Conservation (phyloP, 2,797 vertebrate species). For the Catharus ustulatus region DNA sequence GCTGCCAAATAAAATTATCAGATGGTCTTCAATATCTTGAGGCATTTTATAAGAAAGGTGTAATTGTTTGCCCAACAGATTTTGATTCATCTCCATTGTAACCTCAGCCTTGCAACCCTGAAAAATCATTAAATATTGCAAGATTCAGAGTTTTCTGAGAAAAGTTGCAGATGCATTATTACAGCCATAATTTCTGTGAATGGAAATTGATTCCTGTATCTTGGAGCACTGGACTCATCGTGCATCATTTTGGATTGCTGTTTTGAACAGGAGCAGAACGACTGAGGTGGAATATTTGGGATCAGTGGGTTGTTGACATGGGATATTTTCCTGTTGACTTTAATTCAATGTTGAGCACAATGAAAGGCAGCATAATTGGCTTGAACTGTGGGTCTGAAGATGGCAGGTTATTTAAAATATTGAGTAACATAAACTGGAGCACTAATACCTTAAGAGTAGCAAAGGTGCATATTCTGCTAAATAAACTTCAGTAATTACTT, state of each 20-base stretch:
- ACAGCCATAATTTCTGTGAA: background rate
- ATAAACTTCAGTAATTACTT: conserved; percentile 68
- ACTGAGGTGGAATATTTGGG: background rate
- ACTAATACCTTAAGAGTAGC: conserved; percentile 48
- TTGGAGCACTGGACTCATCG: rapidly evolving
- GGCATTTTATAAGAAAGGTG: background rate
- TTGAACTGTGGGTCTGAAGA: background rate
- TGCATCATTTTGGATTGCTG: background rate
- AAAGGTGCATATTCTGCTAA: conserved; percentile 65
- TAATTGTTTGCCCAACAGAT: background rate
- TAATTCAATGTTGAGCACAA: conserved; percentile 10
- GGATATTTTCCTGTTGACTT: conserved; percentile 7
- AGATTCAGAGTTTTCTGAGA: background rate
- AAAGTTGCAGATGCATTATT: background rate
- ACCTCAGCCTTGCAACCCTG: background rate
- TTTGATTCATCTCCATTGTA: background rate
- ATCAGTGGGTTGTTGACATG: background rate
- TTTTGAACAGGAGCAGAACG: background rate
- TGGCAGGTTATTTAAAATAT: conserved; percentile 37
- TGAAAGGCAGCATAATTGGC: conserved; percentile 13
- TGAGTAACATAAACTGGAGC: background rate
- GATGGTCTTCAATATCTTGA: background rate
- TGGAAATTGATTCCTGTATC: background rate
- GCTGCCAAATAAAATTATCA: background rate
- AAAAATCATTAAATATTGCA: background rate